Conservation (phyloP, 2,113 vertebrate species). For the Sceloporus tristichus region DNA sequence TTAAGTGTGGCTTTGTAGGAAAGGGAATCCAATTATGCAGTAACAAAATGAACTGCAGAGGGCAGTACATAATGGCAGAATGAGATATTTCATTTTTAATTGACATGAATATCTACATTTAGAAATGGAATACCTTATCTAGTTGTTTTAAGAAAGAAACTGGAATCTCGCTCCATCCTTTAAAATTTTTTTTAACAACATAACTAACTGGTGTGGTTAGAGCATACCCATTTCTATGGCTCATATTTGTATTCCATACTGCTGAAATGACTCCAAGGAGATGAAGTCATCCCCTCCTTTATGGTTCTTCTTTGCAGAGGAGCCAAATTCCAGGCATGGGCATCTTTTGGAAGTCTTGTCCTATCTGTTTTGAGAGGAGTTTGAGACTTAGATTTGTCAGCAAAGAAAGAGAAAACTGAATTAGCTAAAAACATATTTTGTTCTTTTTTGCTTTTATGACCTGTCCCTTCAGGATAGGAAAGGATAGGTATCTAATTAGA, state of each 20-base stretch:
- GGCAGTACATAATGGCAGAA: not conserved
- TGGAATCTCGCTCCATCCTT: too few species aligned
- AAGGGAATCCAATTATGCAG: constrained; percentile 29
- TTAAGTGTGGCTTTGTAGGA: constrained; percentile 32
- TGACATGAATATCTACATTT: not conserved
- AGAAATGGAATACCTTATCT: not conserved
- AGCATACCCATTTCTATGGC: not conserved
- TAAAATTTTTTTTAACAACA: not conserved
- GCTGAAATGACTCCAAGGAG: too few species aligned
- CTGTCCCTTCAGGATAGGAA: not conserved
- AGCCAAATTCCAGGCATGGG: not conserved
- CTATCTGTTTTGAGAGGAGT: not conserved
- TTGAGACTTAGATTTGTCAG: not conserved
- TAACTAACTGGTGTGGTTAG: not conserved
- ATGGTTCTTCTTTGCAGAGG: not conserved
- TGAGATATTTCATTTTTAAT: not conserved
- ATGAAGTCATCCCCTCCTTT: not conserved
- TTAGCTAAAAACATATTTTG: not conserved
- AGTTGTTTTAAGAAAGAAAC: not conserved
- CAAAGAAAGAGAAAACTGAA: not conserved
- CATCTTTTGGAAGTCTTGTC: not conserved
- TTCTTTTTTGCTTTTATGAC: not conserved
- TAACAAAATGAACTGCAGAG: constrained; percentile 25
- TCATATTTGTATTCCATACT: too few species aligned
- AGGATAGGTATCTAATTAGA: not conserved